Conservation (phyloP, 2,797 vertebrate genomes). For the Microctenopoma lineatum region DNA sequence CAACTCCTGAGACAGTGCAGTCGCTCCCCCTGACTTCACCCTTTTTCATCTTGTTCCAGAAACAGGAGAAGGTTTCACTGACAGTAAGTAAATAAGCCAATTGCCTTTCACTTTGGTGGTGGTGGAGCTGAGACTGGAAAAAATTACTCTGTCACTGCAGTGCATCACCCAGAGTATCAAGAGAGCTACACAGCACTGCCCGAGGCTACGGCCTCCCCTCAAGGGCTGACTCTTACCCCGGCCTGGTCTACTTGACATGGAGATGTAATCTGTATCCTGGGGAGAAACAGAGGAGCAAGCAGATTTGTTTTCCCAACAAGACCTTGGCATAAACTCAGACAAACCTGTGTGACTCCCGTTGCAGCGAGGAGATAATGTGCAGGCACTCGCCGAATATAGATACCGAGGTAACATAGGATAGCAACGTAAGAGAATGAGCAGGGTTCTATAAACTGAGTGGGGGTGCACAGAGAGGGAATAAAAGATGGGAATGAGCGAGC, state of each 20-base stretch:
- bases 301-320: constrained; percentile 47
- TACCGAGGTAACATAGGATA: constrained; percentile 39
- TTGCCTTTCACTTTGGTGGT: constrained; percentile 54
- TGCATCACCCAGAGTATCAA: constrained; percentile 49
- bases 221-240: constrained; percentile 22
- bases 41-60: constrained; percentile 61
- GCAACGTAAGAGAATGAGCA: constrained; percentile 40
- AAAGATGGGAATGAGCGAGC: neutral
- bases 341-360: constrained; percentile 52
- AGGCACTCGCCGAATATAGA: constrained; percentile 28
- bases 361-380: constrained; percentile 47
- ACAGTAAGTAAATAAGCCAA: constrained; percentile 74
- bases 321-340: constrained; percentile 52
- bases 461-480: constrained; percentile 10
- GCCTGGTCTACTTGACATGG: constrained; percentile 60
- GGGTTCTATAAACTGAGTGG: constrained; percentile 23
- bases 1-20: constrained; percentile 61
- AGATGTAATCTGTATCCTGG: constrained; percentile 63
- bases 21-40: constrained; percentile 44
- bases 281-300: constrained; percentile 43
- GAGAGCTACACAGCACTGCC: constrained; percentile 44
- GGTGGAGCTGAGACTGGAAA: constrained; percentile 19
- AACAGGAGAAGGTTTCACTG: constrained; percentile 54
- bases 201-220: constrained; percentile 40
- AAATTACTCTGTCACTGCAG: constrained; percentile 45